Conservation (phyloP, 2,888 invertebrate genomes). For the Ectemnius continuus region DNA sequence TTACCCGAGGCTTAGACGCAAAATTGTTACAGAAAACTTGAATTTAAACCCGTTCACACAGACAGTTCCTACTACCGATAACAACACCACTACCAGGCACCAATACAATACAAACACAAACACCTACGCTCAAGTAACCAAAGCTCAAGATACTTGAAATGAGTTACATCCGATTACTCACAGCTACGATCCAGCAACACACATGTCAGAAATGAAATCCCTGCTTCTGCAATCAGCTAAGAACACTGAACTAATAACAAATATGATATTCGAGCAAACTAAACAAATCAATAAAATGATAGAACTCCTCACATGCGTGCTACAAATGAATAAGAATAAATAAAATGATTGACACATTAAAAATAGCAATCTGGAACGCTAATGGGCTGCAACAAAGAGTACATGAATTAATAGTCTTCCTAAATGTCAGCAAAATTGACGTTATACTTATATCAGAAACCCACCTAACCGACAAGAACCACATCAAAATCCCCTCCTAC, state of each 20-base stretch:
- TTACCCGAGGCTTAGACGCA: not conserved
- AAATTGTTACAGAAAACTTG: not conserved
- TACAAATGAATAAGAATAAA: not conserved
- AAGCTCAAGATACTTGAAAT: not conserved
- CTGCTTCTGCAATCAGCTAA: conserved; percentile 12
- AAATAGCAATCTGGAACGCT: conserved; percentile 13
- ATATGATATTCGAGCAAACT: conserved; percentile 11
- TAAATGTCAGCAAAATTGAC: conserved; percentile 6
- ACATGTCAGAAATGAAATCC: conserved; percentile 14
- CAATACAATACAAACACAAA: not conserved
- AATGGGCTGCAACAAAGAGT: conserved; percentile 8
- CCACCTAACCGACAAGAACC: conserved; percentile 25
- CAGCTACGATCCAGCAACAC: not conserved
- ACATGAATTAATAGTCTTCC: conserved; percentile 17
- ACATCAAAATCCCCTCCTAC: conserved; percentile 42
- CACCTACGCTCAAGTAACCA: conserved; percentile 2
- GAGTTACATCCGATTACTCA: not conserved
- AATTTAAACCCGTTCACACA: not conserved
- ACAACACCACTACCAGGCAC: not conserved
- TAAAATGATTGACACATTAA: conserved; percentile 7
- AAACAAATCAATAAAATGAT: conserved; percentile 18
- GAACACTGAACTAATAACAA: conserved; percentile 22
- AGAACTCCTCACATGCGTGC: conserved; percentile 6
- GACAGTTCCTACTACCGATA: too few relatives aligned
- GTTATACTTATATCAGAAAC: conserved; percentile 10